Evolutionary conservation across 2,888 invertebrate genomes (phyloP), one percentile per base, ranked within the genome.

Genomic region (Drosophila cognata): DNA sequence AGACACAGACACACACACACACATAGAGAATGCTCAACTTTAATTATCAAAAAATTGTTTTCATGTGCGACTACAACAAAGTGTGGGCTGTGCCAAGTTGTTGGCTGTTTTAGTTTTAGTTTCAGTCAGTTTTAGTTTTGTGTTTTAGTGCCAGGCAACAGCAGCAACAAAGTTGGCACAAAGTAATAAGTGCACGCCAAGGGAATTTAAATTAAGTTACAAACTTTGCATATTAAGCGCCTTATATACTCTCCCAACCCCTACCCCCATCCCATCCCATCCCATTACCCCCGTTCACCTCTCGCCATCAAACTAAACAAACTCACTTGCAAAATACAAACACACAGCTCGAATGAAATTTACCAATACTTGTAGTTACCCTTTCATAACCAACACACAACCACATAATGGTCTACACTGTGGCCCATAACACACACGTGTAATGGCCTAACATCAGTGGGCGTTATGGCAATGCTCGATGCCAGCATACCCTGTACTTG

Each of bases 191-290:
- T 78, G 82, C 79, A 81, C 82, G 79, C 75, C 80, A 82, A 79
- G 79, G 80, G 80, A 88, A 86, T 87, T 84, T 87, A 81, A 84
- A 85, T 87, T 76, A 87, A 89, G 84, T 84, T 87, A 75, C 81
- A 83, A 84, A 88, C 73, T 88, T 76, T 84, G 76, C 81, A 81
- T 82, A 80, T 81, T 79, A 79, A 81, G 79, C 79, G 79, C 82
- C 79, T 79, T 77, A 73, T 56, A 70, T 60, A 66, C 52, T 28
- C 57, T 1, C 11, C n/a, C 31, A 56, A 36, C 38, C 36, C 11
- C 31, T 4, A 4, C 16, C 11, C 28, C 6, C 6, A 1, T 16
- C 48, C 57, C 18, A 25, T 5, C 5, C 4, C 29, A 18, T 2
- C 8, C 28, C 28, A 43, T 5, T 13, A 18, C 28, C 8, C 21